Evolutionary conservation across 2,888 invertebrate species (phyloP).

Genomic region (Diaphora mendica): DNA sequence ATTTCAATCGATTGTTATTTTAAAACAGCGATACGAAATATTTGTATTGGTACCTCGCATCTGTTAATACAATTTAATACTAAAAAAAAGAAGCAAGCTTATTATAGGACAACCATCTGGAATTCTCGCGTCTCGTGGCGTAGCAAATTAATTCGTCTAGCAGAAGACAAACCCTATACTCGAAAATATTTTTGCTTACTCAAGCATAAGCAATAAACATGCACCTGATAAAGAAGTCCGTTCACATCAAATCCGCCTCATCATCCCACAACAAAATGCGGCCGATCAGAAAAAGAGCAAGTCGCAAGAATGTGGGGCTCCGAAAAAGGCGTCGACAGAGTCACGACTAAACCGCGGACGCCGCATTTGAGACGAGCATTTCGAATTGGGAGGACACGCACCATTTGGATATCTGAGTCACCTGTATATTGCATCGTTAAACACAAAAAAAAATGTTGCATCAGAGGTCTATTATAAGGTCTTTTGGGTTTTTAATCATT

Average conservation of each 20-base stretch:
- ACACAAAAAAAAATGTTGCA: conserved; percentile 11
- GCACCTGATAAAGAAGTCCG: conserved; percentile 41
- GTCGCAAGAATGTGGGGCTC: conserved; percentile 64
- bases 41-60: conserved; percentile 3
- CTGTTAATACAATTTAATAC: conserved; percentile 9
- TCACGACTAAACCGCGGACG: conserved; percentile 65
- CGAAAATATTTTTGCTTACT: conserved; percentile 9
- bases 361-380: conserved; percentile 40
- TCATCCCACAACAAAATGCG: conserved; percentile 50
- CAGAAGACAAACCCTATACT: conserved; percentile 6
- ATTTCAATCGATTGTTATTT: not conserved
- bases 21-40: not conserved
- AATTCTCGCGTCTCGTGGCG: conserved; percentile 7
- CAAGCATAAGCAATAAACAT: conserved; percentile 13
- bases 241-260: conserved; percentile 45
- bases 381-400: conserved; percentile 49
- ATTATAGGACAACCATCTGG: conserved; percentile 13
- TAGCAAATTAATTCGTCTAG: conserved; percentile 19
- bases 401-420: conserved; percentile 41
- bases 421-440: not conserved
- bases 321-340: conserved; percentile 72
- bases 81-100: conserved; percentile 5
- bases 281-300: conserved; percentile 48
- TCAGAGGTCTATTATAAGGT: not conserved
- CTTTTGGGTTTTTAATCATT: not conserved